Evolutionary conservation across 2,113 vertebrate genomes (phyloP), one percentile per base, ranked within the genome.

Genomic region (Campylomormyrus tamandua): DNA sequence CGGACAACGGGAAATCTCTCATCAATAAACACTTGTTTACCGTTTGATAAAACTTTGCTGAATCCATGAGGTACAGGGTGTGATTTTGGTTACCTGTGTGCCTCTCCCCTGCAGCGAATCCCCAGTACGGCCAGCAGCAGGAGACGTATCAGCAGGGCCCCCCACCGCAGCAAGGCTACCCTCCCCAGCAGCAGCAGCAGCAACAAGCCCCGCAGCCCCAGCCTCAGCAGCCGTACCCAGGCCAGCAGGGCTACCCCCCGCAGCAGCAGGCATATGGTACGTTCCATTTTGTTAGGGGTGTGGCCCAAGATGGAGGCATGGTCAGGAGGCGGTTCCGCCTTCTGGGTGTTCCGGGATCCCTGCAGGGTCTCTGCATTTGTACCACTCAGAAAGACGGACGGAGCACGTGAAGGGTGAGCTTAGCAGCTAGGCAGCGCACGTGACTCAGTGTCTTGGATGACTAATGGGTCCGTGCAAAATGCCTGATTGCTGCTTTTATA

Each of bases 61-160:
- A 13, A 83, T 45, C 15, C 35, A 45, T 21, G 80, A 46, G 2
- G 35, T 9, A n/a, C 39, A 8, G 35, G 35, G 19, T 35, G 6
- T 83, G 80, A 19, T 77, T 15, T 39, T 7, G 27, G 39, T 83
- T 46, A 10, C 42, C 39, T 10, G 19, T 83, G 42, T n/a, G 5
- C 17, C 17, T 5, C 77, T 17, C 31, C 93, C 48, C 91, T 93
- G 95, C 96, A 99, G 98, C 98, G 95, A 98, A 97, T 80, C 93
- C 98, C 0, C 98, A 99, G 70, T 99, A 99, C 45, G 96, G 96
- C 92, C 98, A 99, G 91, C 98, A 99, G 92, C 98, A 99, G 93
- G 98, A 99, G 92, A 95, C 98, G 0, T 99, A 99, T 94, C 98
- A 96, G 93, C 96, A 99, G 95, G 98, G 97, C 92, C 98, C 98